A percentile compares a stretch with the other conserved stretches of the same genome.
phyloP scores from a whole-genome alignment of 2,888 invertebrate species.

The Cyclophora punctaria region DNA sequence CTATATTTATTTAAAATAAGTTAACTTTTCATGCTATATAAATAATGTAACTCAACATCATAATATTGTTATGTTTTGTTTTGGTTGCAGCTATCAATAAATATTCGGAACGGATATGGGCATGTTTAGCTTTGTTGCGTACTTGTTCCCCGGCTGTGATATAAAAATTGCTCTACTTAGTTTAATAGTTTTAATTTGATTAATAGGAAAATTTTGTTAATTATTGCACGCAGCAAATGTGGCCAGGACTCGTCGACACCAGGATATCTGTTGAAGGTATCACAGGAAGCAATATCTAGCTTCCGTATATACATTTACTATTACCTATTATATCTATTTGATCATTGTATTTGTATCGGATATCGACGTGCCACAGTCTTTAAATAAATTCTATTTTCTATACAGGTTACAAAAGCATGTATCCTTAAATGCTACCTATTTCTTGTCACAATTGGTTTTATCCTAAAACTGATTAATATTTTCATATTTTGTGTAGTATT shows the following conservation, averaged over 20 bases:
- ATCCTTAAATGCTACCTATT: too few relatives aligned
- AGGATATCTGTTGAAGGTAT: constrained; percentile 78
- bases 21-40: neutral
- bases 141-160: constrained; percentile 69
- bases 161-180: constrained; percentile 52
- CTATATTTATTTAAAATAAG: constrained; percentile 13
- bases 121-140: constrained; percentile 67
- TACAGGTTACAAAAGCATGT: too few relatives aligned
- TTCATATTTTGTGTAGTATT: constrained; percentile 19
- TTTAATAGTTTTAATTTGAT: constrained; percentile 30
- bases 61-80: constrained; percentile 37
- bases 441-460: constrained; percentile 6
- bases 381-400: constrained; percentile 2
- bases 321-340: too few relatives aligned
- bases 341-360: too few relatives aligned
- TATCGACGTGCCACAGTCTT: neutral
- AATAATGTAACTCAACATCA: too few relatives aligned
- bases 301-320: constrained; percentile 10
- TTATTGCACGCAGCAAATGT: constrained; percentile 73
- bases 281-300: constrained; percentile 76
- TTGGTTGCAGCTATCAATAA: constrained; percentile 72
- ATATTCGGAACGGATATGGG: constrained; percentile 72
- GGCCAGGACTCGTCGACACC: constrained; percentile 77
- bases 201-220: constrained; percentile 54
- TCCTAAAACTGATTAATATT: constrained; percentile 8